Evolutionary conservation across 2,113 vertebrate genomes (phyloP).

Genomic region (Orthonyx spaldingii): DNA sequence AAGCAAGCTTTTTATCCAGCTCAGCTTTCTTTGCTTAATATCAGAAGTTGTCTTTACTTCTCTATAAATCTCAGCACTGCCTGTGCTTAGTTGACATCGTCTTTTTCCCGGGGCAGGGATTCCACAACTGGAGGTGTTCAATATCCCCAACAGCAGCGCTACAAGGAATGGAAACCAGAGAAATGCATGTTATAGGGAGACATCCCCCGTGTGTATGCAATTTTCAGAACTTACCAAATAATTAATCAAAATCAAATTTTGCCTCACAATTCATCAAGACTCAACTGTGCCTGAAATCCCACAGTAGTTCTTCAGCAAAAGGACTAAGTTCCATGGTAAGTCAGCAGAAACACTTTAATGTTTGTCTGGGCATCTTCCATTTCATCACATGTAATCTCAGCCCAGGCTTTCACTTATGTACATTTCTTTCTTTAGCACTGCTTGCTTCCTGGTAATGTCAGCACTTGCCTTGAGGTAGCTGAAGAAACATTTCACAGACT

Average conservation of each 20-base stretch:
- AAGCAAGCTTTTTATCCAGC: not conserved
- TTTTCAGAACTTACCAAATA: not conserved
- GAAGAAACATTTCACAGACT: not conserved
- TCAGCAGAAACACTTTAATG: not conserved
- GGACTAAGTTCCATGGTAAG: not conserved
- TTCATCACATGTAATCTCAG: not conserved
- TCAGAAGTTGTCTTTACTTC: constrained; percentile 9
- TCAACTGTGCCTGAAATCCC: not conserved
- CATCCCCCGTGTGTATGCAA: not conserved
- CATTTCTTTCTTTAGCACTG: not conserved
- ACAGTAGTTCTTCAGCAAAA: not conserved
- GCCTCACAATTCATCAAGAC: not conserved
- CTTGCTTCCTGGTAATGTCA: not conserved
- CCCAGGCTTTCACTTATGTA: not conserved
- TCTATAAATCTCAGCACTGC: constrained; percentile 13
- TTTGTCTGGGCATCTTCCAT: not conserved
- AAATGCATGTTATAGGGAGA: not conserved
- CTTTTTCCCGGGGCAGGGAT: not conserved
- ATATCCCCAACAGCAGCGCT: not conserved
- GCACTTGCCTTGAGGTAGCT: not conserved
- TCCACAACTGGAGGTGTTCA: constrained; percentile 14
- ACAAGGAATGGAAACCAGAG: not conserved
- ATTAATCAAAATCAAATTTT: not conserved
- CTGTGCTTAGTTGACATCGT: not conserved
- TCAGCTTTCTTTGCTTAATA: constrained; percentile 29